Percentiles rank a stretch among this genome's conserved stretches.
These are phyloP conservation scores for Eugnorisma glareosa DNA, from an alignment of 2,888 invertebrate species.

Conservation along the genomic window DNA sequence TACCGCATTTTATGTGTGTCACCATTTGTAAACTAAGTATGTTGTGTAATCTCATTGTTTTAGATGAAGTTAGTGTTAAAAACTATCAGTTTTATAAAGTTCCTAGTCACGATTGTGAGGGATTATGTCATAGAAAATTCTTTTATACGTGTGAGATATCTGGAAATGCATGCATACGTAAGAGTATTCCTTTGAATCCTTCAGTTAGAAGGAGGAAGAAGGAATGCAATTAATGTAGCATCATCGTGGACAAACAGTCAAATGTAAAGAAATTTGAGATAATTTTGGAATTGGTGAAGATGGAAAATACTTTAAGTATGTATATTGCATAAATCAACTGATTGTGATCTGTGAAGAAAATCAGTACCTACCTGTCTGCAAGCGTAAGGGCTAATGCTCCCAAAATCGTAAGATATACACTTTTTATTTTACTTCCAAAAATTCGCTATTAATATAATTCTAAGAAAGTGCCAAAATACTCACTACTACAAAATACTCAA, in stretches of 20 bases:
- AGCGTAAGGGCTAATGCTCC: conserved; percentile 28
- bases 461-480: conserved; percentile 43
- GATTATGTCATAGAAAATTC: not conserved
- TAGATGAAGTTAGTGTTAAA: conserved; percentile 8
- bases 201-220: not conserved
- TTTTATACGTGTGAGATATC: not conserved
- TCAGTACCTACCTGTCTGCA: no score
- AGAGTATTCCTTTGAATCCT: not conserved
- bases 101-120: not conserved
- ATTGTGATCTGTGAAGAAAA: conserved; percentile 3
- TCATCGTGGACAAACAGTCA: not conserved
- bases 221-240: not conserved
- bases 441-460: conserved; percentile 41
- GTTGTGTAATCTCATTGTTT: conserved; percentile 43
- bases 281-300: not conserved
- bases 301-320: not conserved
- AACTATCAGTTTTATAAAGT: not conserved
- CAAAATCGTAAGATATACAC: conserved; percentile 13
- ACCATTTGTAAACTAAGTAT: conserved; percentile 28
- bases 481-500: no score
- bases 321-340: not conserved
- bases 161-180: not conserved
- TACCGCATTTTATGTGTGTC: conserved; percentile 43
- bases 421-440: conserved; percentile 37
- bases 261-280: not conserved